These are phyloP conservation scores for Enteromius unitaeniatus DNA, from an alignment of 2,797 vertebrate species.

Conservation along the genomic window DNA sequence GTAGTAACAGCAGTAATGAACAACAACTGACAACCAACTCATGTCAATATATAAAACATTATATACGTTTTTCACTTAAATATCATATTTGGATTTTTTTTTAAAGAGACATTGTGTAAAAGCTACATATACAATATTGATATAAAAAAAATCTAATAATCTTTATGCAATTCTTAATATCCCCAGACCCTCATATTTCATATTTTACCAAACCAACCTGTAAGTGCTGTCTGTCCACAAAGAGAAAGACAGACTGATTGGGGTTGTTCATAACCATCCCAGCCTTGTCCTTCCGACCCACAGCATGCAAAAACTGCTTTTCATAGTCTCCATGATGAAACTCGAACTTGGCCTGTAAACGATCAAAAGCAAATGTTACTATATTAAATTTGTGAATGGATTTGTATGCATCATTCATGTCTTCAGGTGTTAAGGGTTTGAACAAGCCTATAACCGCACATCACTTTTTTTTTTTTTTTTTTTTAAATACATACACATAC, in stretches of 20 bases:
- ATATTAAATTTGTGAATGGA: neutral
- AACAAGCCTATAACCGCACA: neutral
- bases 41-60: neutral
- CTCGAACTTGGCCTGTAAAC: conserved; percentile 94
- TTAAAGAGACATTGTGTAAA: too few species aligned
- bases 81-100: too few species aligned
- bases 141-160: neutral
- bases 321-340: conserved; percentile 99
- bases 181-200: neutral
- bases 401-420: neutral
- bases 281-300: conserved; percentile 99
- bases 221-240: conserved; percentile 99
- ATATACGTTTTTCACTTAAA: neutral
- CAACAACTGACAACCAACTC: neutral
- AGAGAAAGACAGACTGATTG: conserved; percentile 99
- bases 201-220: conserved; percentile 80
- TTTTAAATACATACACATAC: conserved; percentile 68
- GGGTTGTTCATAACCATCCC: conserved; percentile 99
- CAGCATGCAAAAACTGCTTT: conserved; percentile 98
- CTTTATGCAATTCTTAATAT: neutral
- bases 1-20: neutral
- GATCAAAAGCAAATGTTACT: conserved; percentile 19
- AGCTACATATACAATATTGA: neutral
- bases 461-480: neutral
- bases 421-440: neutral